phyloP scores from a whole-genome alignment of 2,797 vertebrate genomes.

The Anguilla megastoma region DNA sequence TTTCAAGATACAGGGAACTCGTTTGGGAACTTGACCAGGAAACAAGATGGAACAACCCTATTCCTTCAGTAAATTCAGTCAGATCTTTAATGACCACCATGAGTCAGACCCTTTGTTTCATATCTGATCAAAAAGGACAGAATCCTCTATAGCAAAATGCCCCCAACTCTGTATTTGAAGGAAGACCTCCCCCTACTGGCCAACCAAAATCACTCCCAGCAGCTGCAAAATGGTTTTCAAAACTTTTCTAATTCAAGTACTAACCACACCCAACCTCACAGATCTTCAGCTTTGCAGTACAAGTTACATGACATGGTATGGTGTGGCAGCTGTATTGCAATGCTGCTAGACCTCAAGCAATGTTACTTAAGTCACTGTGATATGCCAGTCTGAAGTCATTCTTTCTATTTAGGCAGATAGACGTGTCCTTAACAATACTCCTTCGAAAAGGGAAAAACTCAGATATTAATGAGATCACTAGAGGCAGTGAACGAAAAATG shows the following conservation, averaged over 20 bases:
- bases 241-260: too few relatives aligned
- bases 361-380: background rate
- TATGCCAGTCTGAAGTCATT: background rate
- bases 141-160: background rate
- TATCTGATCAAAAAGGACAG: background rate
- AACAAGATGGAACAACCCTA: background rate
- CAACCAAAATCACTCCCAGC: too few relatives aligned
- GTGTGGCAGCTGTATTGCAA: too few relatives aligned
- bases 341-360: too few relatives aligned
- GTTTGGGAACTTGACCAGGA: background rate
- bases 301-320: too few relatives aligned
- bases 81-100: background rate
- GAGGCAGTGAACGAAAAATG: background rate
- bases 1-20: background rate
- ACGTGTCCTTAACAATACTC: background rate
- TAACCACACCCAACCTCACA: too few relatives aligned
- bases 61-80: background rate
- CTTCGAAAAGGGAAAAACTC: background rate
- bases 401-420: background rate
- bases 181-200: background rate
- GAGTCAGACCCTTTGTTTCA: background rate
- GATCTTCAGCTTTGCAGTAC: too few relatives aligned
- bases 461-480: background rate
- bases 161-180: background rate
- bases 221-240: too few relatives aligned